Base-by-base conservation (phyloP, 1,140 invertebrate species). In the Bombus haemorrhoidalis region DNA sequence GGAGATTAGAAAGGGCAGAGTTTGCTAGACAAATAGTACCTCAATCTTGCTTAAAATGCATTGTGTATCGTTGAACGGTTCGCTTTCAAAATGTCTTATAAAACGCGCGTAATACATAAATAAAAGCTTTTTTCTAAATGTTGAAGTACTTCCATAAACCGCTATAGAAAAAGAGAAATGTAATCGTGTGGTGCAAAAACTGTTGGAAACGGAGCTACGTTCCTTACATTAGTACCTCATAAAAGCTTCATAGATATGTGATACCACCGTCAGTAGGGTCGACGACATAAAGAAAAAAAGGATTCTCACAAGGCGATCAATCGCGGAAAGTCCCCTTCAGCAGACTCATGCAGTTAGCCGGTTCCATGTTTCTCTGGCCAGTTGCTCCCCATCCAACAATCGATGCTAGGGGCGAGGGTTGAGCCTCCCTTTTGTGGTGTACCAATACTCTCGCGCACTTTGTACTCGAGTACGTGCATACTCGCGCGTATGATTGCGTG, bases 381-480 rank as follows among this genome's bases (percentile, higher is more conserved):
- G 74, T 83, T 76, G 53, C 77, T 83, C 76, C 71, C 80, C 69
- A 37, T 62, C n/a, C 81, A 72, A 73, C 73, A 86, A 83, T 86
- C 81, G 66, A 83, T 83, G 85, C 62, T 66, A 83, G 73, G 73
- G 34, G 62, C 37, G 39, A 77, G 73, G 85, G 81, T 22, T 34
- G 12, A 6, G n/a, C 72, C 47, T 86, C 81, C 75, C 53, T 72
- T 83, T 71, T 76, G 64, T 72, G 80, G 32, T 15, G 39, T 77
- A 71, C 66, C 81, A 68, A 86, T 39, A 66, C 57, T 22, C 25
- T 43, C n/a, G 18, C 39, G 5, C 37, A n/a, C 41, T 41, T 68
- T 43, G 71, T 57, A 43, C 10, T 22, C 73, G n/a, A 39, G 2
- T 10, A 53, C n/a, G 28, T 57, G 28, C 15, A 68, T 47, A 28